Percentiles rank a stretch among this genome's conserved stretches.
These are phyloP conservation scores for Platycercus adscitus DNA, from an alignment of 2,113 vertebrate genomes.

Conservation along the genomic window DNA sequence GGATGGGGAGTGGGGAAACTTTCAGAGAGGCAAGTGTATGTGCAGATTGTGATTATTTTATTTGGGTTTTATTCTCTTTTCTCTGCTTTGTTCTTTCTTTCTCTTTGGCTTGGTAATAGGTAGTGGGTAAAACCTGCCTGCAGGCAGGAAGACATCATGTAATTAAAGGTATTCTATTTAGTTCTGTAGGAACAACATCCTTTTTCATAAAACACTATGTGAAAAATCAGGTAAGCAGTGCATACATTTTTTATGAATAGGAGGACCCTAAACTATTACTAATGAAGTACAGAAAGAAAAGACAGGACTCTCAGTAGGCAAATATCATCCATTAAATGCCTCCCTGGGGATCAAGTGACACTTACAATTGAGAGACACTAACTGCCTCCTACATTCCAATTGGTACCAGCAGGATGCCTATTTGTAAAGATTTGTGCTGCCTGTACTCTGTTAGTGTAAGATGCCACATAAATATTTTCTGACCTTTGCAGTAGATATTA, in stretches of 20 bases:
- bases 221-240: slow-evolving; percentile 6
- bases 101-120: background rate
- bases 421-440: slow-evolving; percentile 34
- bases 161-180: background rate
- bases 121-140: background rate
- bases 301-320: slow-evolving; percentile 36
- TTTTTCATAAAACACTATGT: background rate
- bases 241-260: slow-evolving; percentile 45
- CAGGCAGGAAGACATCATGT: background rate
- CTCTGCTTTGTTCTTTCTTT: background rate
- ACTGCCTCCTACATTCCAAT: slow-evolving; percentile 24
- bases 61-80: background rate
- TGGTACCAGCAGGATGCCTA: slow-evolving; percentile 42
- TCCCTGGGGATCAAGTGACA: slow-evolving; percentile 54
- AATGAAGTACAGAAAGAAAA: slow-evolving; percentile 42
- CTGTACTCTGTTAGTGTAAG: slow-evolving; percentile 1
- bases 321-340: slow-evolving; percentile 48
- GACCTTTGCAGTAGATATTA: slow-evolving; percentile 20
- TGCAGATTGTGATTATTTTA: background rate
- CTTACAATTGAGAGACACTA: slow-evolving; percentile 40
- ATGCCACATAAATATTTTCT: slow-evolving; percentile 37
- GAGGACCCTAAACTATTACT: slow-evolving; percentile 10
- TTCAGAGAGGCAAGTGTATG: background rate
- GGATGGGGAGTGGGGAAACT: background rate
- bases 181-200: background rate